Conservation (phyloP, 1,140 invertebrate genomes). For the Diprion similis region DNA sequence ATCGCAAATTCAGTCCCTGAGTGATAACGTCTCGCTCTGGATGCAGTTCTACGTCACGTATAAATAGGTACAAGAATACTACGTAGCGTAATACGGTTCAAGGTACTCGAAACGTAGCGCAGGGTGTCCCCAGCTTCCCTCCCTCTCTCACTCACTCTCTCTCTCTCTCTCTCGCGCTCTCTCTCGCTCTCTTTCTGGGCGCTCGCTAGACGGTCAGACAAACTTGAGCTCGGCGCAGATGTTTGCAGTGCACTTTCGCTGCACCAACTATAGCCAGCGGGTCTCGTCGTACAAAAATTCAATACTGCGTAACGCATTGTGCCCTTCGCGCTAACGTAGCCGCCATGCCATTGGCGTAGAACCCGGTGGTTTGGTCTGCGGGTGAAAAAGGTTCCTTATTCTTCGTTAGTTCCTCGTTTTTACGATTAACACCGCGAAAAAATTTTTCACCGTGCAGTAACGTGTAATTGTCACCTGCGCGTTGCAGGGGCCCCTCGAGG, state of each 20-base stretch:
- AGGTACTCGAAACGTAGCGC: not conserved
- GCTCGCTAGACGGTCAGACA: not conserved
- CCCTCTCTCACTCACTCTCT: not conserved
- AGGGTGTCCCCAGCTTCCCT: not conserved
- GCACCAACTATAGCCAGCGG: conserved; percentile 56
- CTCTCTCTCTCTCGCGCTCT: not conserved
- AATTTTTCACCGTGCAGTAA: too few species aligned
- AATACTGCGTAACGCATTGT: conserved; percentile 51
- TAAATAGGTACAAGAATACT: too few species aligned
- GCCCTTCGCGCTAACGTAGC: conserved; percentile 13
- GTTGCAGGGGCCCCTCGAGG: too few species aligned
- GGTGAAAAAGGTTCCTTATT: too few species aligned
- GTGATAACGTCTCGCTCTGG: too few species aligned
- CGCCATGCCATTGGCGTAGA: not conserved
- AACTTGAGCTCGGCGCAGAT: not conserved
- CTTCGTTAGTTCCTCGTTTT: too few species aligned
- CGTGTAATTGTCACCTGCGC: too few species aligned
- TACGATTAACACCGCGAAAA: too few species aligned
- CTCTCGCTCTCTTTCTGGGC: not conserved
- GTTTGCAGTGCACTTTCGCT: conserved; percentile 51
- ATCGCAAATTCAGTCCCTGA: too few species aligned
- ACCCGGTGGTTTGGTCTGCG: too few species aligned
- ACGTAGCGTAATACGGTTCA: not conserved
- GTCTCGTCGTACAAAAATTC: conserved; percentile 52
- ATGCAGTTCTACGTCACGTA: too few species aligned